A percentile compares a stretch with the other conserved stretches of the same genome.
Conservation (phyloP, 2,888 invertebrate species). For the Polydrusus tereticollis region DNA sequence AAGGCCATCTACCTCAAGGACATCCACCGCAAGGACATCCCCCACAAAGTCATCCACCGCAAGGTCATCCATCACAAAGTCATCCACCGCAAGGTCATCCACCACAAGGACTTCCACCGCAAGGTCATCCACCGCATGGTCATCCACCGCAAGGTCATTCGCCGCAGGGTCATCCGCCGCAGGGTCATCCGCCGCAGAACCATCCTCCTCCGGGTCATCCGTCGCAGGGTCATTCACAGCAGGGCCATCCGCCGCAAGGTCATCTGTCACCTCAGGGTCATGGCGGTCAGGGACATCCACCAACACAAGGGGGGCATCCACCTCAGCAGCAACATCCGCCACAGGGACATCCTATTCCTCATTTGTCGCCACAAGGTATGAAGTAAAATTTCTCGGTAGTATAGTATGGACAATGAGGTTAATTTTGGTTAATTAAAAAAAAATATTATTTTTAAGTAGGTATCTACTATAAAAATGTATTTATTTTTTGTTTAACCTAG, state of each 20-base stretch:
- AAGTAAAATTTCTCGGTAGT: too few relatives aligned
- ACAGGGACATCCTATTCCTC: slow-evolving; percentile 27
- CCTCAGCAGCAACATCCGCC: slow-evolving; percentile 12
- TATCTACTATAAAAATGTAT: too few relatives aligned
- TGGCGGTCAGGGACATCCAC: too few relatives aligned
- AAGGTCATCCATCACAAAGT: slow-evolving; percentile 21
- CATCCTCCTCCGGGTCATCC: slow-evolving; percentile 31
- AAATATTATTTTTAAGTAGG: too few relatives aligned
- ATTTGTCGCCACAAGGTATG: slow-evolving; percentile 41
- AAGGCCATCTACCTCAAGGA: slow-evolving; percentile 11
- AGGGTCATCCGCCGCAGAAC: too few relatives aligned
- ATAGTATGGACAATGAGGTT: too few relatives aligned
- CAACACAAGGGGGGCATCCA: slow-evolving; percentile 29
- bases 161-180: neutral
- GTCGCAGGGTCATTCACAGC: slow-evolving; percentile 1
- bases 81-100: slow-evolving; percentile 15
- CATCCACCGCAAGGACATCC: slow-evolving; percentile 25
- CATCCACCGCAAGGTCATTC: slow-evolving; percentile 20
- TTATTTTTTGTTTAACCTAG: too few relatives aligned
- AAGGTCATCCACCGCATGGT: neutral
- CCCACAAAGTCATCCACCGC: slow-evolving; percentile 17
- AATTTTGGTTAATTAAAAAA: too few relatives aligned
- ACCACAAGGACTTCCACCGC: neutral
- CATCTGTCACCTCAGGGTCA: slow-evolving; percentile 25
- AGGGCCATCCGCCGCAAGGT: slow-evolving; percentile 12